Evolutionary conservation across 2,113 vertebrate genomes (phyloP).

Genomic region (Oreotragus oreotragus): DNA sequence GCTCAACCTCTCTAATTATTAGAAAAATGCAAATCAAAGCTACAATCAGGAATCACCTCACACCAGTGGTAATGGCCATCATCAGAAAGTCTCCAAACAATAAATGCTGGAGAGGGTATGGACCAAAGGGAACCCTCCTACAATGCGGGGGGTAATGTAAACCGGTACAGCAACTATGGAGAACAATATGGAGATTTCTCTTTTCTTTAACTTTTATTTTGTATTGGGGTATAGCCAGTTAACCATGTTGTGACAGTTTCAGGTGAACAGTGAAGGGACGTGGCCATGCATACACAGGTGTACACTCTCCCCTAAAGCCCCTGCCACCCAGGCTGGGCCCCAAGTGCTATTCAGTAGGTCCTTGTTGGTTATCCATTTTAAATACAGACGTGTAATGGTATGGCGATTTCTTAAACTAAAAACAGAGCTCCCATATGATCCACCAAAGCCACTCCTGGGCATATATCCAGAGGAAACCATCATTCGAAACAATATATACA

Average conservation of each 20-base stretch:
- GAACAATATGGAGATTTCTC: background rate
- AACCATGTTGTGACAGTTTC: background rate
- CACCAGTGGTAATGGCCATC: background rate
- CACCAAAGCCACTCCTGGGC: background rate
- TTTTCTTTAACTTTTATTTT: background rate
- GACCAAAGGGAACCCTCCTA: background rate
- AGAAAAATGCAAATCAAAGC: background rate
- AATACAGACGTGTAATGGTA: background rate
- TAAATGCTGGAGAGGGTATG: background rate
- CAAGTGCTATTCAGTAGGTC: background rate
- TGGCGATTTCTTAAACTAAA: background rate
- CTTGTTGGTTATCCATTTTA: background rate
- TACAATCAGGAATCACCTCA: background rate
- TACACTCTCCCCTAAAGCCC: background rate
- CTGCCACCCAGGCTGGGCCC: background rate
- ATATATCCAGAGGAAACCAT: background rate
- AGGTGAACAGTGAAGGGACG: background rate
- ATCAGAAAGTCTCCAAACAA: background rate
- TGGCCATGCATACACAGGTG: background rate
- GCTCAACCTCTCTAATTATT: background rate
- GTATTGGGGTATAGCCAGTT: background rate
- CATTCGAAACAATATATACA: fast-evolving
- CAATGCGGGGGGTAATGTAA: background rate
- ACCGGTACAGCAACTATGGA: background rate
- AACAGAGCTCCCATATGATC: background rate